Evolutionary conservation across 2,888 invertebrate genomes (phyloP), one percentile per base, ranked within the genome.

Genomic region (Amiota communis): DNA sequence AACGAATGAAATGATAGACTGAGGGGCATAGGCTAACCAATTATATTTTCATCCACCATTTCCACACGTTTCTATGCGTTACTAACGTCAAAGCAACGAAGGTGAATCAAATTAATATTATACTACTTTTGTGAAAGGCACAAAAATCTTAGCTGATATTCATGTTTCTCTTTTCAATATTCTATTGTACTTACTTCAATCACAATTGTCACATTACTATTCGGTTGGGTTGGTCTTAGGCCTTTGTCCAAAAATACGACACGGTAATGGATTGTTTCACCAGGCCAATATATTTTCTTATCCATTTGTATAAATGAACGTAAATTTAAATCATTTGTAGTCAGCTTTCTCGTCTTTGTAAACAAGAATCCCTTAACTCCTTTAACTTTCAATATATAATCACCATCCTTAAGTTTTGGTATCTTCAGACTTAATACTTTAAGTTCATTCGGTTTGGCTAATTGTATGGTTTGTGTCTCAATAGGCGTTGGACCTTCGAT

Each of bases 261-360:
- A 17, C 89, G 84, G 89, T 97, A 98, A 88, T 94, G 92, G 59
- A 98, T 93, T 78, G 93, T 93, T 86, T 95, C 94, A 13, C 95
- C 94, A 0, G 97, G 97, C 87, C 96, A 95, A 89, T 98, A 98
- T 77, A 97, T 93, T 15, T 96, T 93, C 90, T 96, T 95, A 89
- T 98, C 98, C 0, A 97, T 97, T 88, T 98, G 98, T 72, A 98
- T 93, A 86, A 97, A 95, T 10, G 97, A 92, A 65, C 82, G 77
- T 1, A 85, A 78, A 20, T 76, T 76, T 17, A 87, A 86, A 0
- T 74, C 78, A 0, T 94, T 78, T 93, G 92, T 76, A 93, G 92
- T 90, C 92, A 97, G 73, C 92, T 92, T 91, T 0, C 94, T 94
- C n/a, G 94, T 92, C 78, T 95, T 93, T 71, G 92, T 91, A 88